phyloP scores from a whole-genome alignment of 2,888 invertebrate species.

The Merodon equestris region DNA sequence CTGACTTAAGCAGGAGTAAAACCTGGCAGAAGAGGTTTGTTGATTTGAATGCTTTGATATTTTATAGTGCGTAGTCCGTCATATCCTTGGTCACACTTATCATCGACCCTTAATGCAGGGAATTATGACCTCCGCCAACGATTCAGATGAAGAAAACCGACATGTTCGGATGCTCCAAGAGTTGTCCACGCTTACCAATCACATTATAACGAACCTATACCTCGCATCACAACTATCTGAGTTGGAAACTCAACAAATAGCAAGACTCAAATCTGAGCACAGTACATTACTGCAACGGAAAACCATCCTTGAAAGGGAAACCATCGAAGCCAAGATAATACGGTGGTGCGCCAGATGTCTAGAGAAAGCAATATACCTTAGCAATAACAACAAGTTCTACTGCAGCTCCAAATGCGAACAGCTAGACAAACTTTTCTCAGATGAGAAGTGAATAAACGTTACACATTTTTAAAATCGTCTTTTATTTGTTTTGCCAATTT shows the following conservation, averaged over 20 bases:
- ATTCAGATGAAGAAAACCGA: slow-evolving; percentile 24
- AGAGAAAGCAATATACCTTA: slow-evolving; percentile 63
- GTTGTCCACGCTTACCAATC: slow-evolving; percentile 17
- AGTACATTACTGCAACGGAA: slow-evolving; percentile 16
- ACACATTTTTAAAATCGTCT: slow-evolving; percentile 1
- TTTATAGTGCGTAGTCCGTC: no score
- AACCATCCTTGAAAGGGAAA: slow-evolving; percentile 51
- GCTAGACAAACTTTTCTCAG: slow-evolving; percentile 22
- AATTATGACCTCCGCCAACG: background rate
- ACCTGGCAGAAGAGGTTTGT: no score
- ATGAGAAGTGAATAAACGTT: slow-evolving; percentile 15
- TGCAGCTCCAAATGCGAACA: slow-evolving; percentile 47
- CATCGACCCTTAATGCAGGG: no score
- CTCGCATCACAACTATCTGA: slow-evolving; percentile 25
- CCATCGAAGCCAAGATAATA: slow-evolving; percentile 67
- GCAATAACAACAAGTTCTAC: slow-evolving; percentile 26
- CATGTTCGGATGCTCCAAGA: slow-evolving; percentile 8
- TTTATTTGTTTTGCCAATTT: slow-evolving; percentile 7
- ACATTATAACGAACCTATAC: slow-evolving; percentile 22
- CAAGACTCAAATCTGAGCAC: slow-evolving; percentile 22
- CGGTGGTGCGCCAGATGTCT: slow-evolving; percentile 71
- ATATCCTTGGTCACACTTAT: no score
- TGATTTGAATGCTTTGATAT: no score
- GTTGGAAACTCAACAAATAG: slow-evolving; percentile 21
- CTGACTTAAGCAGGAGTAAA: no score